These are phyloP conservation scores for Drosophila pectinifera DNA, from an alignment of 1,140 invertebrate species.

Conservation along the genomic window DNA sequence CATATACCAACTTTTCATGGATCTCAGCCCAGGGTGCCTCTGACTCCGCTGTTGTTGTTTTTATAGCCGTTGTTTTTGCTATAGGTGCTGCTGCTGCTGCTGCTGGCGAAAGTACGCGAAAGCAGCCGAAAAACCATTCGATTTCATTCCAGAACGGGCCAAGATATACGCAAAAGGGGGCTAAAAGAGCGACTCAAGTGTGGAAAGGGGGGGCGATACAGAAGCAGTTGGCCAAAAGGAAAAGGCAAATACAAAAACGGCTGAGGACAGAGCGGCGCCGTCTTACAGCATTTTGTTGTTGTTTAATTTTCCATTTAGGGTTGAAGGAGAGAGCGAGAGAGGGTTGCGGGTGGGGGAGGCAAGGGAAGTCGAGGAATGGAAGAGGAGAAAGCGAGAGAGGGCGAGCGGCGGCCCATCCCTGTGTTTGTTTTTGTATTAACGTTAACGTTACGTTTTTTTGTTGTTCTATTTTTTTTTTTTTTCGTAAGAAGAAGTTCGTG, in stretches of 20 bases:
- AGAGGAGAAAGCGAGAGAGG: constrained; percentile 3
- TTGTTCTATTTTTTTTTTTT: not conserved
- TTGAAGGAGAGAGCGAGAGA: constrained; percentile 43
- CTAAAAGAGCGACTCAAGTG: constrained; percentile 3
- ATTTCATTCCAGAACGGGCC: constrained; percentile 53
- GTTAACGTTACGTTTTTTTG: constrained; percentile 41
- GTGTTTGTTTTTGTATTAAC: constrained; percentile 73
- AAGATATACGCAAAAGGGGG: constrained; percentile 13
- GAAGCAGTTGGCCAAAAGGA: constrained; percentile 36
- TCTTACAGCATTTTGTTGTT: constrained; percentile 63
- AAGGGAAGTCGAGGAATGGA: not conserved
- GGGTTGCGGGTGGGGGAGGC: not conserved
- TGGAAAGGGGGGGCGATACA: not conserved
- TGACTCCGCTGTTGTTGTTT: constrained; percentile 18
- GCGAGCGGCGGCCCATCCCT: constrained; percentile 30
- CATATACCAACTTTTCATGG: not conserved
- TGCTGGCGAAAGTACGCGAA: constrained; percentile 58
- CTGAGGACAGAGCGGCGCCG: constrained; percentile 64
- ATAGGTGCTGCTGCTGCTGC: constrained; percentile 28
- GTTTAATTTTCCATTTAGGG: constrained; percentile 79
- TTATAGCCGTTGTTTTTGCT: constrained; percentile 19
- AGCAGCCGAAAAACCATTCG: constrained; percentile 67
- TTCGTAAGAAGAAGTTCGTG: constrained; percentile 40
- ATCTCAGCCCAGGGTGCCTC: constrained; percentile 8
- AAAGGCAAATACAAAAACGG: constrained; percentile 28